These are phyloP conservation scores for Campoletis sonorensis DNA, from an alignment of 1,140 invertebrate species.

Conservation along the genomic window DNA sequence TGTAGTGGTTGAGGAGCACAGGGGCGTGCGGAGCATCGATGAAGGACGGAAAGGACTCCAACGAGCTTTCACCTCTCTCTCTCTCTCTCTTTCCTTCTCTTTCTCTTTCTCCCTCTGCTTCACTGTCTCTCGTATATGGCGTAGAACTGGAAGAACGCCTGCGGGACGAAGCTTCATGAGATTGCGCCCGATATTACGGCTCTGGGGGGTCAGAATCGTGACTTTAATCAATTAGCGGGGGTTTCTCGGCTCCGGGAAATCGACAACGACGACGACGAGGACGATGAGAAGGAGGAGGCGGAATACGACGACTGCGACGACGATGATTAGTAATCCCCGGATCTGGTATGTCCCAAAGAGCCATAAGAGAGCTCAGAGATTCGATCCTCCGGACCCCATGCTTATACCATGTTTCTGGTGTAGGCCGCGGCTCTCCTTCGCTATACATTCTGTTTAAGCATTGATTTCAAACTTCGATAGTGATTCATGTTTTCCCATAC, in stretches of 20 bases:
- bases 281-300: slow-evolving; percentile 42
- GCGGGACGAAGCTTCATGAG: slow-evolving; percentile 50
- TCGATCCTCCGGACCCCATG: slow-evolving; percentile 54
- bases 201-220: slow-evolving; percentile 64
- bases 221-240: slow-evolving; percentile 71
- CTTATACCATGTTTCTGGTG: slow-evolving; percentile 28
- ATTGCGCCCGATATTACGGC: slow-evolving; percentile 68
- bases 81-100: slow-evolving; percentile 26
- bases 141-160: slow-evolving; percentile 39
- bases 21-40: slow-evolving; percentile 1
- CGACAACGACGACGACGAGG: slow-evolving; percentile 47
- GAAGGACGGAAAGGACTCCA: slow-evolving; percentile 4
- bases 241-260: slow-evolving; percentile 74
- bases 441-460: slow-evolving; percentile 7
- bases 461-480: slow-evolving; percentile 39
- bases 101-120: slow-evolving; percentile 1
- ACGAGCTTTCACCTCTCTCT: slow-evolving; percentile 30
- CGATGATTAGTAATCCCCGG: slow-evolving; percentile 69
- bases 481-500: slow-evolving; percentile 17
- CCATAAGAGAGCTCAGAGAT: slow-evolving; percentile 31
- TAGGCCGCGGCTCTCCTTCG: neutral
- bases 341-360: slow-evolving; percentile 18
- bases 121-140: slow-evolving; percentile 4
- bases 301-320: slow-evolving; percentile 33
- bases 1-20: neutral